A percentile compares a stretch with the other conserved stretches of the same genome.
These are phyloP conservation scores for Rotaria sp. DNA, from an alignment of 2,888 invertebrate species.

Conservation along the genomic window DNA sequence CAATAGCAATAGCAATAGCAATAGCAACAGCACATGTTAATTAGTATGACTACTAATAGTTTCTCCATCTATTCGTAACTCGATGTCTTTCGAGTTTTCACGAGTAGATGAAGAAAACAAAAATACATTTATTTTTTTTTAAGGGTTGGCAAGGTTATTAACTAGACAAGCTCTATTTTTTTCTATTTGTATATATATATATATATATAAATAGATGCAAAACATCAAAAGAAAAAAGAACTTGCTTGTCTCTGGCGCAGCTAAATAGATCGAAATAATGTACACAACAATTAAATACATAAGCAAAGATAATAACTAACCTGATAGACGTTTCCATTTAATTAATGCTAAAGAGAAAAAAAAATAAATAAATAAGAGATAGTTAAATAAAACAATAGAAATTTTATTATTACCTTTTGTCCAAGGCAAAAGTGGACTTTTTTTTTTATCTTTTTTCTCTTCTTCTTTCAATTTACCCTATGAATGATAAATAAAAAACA, in stretches of 20 bases:
- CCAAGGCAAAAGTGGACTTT: constrained; percentile 83
- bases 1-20: constrained; percentile 19
- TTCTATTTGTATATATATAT: neutral
- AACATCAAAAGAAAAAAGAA: neutral
- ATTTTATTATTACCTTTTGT: constrained; percentile 53
- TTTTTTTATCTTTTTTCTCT: constrained; percentile 68
- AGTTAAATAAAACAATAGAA: neutral
- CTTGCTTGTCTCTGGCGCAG: constrained; percentile 25
- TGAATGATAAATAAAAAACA: neutral
- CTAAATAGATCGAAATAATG: constrained; percentile 6
- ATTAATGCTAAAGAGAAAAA: neutral
- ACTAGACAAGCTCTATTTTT: neutral
- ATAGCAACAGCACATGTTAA: neutral
- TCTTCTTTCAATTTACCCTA: constrained; percentile 10
- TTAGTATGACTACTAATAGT: neutral
- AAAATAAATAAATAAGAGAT: neutral
- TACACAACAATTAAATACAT: neutral
- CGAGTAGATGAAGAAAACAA: neutral
- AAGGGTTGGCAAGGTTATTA: neutral
- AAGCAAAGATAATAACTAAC: neutral
- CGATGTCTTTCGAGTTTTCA: neutral
- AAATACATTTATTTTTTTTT: neutral
- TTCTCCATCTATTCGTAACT: neutral
- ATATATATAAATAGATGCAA: neutral
- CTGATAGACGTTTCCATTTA: constrained; percentile 33